Percentiles rank a stretch among this genome's conserved stretches.
phyloP scores from a whole-genome alignment of 2,888 invertebrate genomes.

The Macrosoma leucophasiata region DNA sequence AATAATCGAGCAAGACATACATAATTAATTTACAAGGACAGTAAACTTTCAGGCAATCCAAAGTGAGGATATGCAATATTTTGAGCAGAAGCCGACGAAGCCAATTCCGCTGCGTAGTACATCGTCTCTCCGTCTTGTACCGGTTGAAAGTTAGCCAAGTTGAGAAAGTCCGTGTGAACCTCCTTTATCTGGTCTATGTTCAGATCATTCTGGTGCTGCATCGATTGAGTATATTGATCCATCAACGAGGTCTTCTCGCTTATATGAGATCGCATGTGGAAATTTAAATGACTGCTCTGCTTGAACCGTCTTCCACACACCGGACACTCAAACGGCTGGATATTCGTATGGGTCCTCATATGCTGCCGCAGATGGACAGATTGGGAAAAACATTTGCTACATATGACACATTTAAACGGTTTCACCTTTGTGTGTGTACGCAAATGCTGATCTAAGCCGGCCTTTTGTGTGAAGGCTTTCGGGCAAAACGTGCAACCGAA shows the following conservation, averaged over 20 bases:
- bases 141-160: conserved; percentile 51
- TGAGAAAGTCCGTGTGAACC: conserved; percentile 47
- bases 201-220: conserved; percentile 35
- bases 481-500: conserved; percentile 60
- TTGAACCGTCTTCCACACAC: conserved; percentile 60
- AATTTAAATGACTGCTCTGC: conserved; percentile 67
- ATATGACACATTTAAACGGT: conserved; percentile 65
- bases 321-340: conserved; percentile 64
- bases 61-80: conserved; percentile 15
- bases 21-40: no score
- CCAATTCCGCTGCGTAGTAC: conserved; percentile 58
- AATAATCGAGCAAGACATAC: no score
- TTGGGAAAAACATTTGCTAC: conserved; percentile 64
- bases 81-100: conserved; percentile 24
- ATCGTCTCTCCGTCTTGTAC: conserved; percentile 57
- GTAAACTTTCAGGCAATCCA: no score
- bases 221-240: conserved; percentile 37
- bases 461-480: conserved; percentile 67
- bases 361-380: conserved; percentile 67
- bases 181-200: no score
- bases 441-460: conserved; percentile 65
- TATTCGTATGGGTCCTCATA: conserved; percentile 69
- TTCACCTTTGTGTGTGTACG: conserved; percentile 68
- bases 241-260: conserved; percentile 35
- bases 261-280: conserved; percentile 62